Evolutionary conservation across 2,888 invertebrate species (phyloP), one percentile per base, ranked within the genome.

Genomic region (Andrena hattorfiana): DNA sequence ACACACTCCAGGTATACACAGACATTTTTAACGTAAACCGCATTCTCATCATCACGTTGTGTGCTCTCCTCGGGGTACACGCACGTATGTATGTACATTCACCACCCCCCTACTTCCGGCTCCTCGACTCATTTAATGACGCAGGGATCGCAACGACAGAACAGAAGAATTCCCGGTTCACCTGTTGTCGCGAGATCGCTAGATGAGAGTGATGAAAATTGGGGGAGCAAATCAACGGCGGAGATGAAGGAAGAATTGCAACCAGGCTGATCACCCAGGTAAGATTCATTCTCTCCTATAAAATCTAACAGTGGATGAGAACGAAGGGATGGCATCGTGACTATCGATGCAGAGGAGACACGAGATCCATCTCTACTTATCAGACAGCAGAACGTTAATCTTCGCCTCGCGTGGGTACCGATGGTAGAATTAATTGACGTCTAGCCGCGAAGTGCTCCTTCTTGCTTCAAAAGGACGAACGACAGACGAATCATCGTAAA

Each of bases 41-140:
- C 85, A 86, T 83, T 69, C 70, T 69, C 75, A 49, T 85, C 84
- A 85, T 42, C 42, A 16, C 42, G 79, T 82, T 88, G 87, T 88
- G 88, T 85, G 87, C 81, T 88, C 81, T 78, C 87, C 87, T 88
- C 88, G 87, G 42, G 80, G 89, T 88, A 88, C 88, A 88, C 88
- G 88, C 80, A 80, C 85, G 85, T 88, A 88, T 87, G 88, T 78
- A 80, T 84, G 85, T 83, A 73, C 88, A 88, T 88, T 88, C 86
- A 66, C 63, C 74, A 73, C 62, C 8, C 13, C 72, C 8, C 72
- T 7, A 64, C 56, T 60, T 62, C 51, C 56, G 49, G 28, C 16
- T 68, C 54, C n/a, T 56, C 67, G 35, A 78, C 49, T 81, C 79
- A 59, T 68, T 81, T 73, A 32, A 49, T 20, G 68, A 70, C 60